A percentile compares a stretch with the other conserved stretches of the same genome.
phyloP scores from a whole-genome alignment of 2,113 vertebrate genomes.

The Pelecanus crispus region DNA sequence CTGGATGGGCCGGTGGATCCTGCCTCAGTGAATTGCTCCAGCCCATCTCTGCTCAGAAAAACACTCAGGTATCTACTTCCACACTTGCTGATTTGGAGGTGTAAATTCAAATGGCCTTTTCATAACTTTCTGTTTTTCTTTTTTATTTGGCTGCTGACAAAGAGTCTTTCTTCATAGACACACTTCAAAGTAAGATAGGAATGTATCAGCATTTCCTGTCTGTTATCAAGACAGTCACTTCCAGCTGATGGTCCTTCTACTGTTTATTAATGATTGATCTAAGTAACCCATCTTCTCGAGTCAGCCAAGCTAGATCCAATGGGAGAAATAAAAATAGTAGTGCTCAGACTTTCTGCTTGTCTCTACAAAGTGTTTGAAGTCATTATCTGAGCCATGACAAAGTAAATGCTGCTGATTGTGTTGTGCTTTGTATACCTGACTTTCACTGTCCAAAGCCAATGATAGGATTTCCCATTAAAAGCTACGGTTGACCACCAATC shows the following conservation, averaged over 20 bases:
- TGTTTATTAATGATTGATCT: background rate
- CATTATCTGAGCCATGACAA: background rate
- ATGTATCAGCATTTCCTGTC: background rate
- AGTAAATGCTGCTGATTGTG: background rate
- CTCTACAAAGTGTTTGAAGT: background rate
- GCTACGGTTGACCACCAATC: background rate
- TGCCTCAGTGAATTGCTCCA: background rate
- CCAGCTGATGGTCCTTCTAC: background rate
- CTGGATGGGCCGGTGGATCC: background rate
- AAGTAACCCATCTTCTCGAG: background rate
- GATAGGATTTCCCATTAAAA: background rate
- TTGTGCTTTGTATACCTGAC: background rate
- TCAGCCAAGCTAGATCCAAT: background rate
- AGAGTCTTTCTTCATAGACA: background rate
- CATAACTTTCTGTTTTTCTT: background rate
- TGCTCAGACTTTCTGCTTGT: background rate
- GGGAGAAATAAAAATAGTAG: background rate
- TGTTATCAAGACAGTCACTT: background rate
- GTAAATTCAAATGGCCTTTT: background rate
- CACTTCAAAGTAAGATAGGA: background rate
- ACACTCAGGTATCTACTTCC: background rate
- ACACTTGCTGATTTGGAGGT: background rate
- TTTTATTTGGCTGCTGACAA: background rate
- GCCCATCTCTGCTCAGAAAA: background rate
- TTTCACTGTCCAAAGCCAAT: background rate